Evolutionary conservation across 2,113 vertebrate genomes (phyloP).

Genomic region (Dicrurus megarhynchus): DNA sequence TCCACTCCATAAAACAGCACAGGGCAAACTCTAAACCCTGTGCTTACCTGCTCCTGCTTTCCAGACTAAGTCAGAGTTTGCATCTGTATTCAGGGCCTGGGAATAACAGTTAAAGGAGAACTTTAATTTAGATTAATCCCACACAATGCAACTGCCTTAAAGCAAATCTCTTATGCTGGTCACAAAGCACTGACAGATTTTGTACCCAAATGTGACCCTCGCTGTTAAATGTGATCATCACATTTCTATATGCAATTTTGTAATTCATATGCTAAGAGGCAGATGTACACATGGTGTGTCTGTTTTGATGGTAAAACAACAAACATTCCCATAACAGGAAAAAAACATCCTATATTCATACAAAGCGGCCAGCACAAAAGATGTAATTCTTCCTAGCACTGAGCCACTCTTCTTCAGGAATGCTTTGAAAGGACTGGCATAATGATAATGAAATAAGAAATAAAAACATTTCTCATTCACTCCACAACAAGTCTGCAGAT

Average conservation of each 20-base stretch:
- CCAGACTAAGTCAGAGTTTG: conserved; percentile 19
- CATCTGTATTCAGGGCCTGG: conserved; percentile 13
- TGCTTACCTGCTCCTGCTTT: neutral
- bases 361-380: neutral
- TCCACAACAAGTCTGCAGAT: neutral
- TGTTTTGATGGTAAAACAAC: neutral
- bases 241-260: conserved; percentile 12
- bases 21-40: conserved; percentile 37
- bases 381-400: neutral
- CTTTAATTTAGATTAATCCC: conserved; percentile 25
- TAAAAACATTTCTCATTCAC: neutral
- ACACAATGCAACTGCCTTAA: neutral
- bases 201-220: conserved; percentile 52
- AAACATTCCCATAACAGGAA: neutral
- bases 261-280: conserved; percentile 29
- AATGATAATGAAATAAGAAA: neutral
- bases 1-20: conserved; percentile 11
- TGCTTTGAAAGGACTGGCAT: neutral
- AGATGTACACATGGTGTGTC: neutral
- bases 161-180: conserved; percentile 48
- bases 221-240: conserved; percentile 21
- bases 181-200: conserved; percentile 49
- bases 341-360: neutral
- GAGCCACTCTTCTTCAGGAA: neutral
- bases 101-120: conserved; percentile 47